Evolutionary conservation across 2,888 invertebrate species (phyloP), one percentile per base, ranked within the genome.

Genomic region (Sarcophaga rosellei): DNA sequence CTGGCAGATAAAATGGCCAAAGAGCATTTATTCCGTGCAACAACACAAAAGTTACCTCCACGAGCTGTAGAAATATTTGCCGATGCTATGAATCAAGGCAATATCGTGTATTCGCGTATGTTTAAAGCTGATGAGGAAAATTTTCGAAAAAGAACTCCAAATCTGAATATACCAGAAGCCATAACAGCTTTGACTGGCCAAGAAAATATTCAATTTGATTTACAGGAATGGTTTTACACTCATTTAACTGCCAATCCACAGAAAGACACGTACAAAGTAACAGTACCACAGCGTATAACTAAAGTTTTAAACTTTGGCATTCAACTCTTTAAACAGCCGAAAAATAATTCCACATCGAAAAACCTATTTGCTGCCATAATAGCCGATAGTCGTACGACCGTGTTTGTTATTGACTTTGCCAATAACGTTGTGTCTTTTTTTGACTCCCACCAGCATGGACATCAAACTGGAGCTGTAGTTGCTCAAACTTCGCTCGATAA

Each of bases 51-150:
- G 4, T 76, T 92, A 79, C 91, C 92, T n/a, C 77, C 78, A n/a
- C 90, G 92, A 45, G 90, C 95, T 61, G 93, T 94, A 87, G 91
- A 93, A 72, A 91, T 94, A 17, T 93, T 95, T 81, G 95, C 94
- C 3, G 92, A 93, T 87, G 94, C 95, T 59, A 95, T 95, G 89
- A 91, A 94, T 88, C 94, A 94, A 89, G 95, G 95, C n/a, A 95
- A 95, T 89, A 91, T 91, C 66, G 94, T 94, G 35, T 95, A 95
- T 89, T 93, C 92, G 90, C 93, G 91, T 90, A 93, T 93, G 76
- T 94, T 92, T 90, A 79, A 76, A 2, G n/a, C 57, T n/a, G 17
- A 53, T 53, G 15, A 53, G 17, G 53, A 53, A 53, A 57, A n/a
- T 2, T 59, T 20, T 20, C 82, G 66, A 47, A 68, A 70, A 10